Base-by-base conservation (phyloP, 2,888 invertebrate species). In the Palloptera scutellata region DNA sequence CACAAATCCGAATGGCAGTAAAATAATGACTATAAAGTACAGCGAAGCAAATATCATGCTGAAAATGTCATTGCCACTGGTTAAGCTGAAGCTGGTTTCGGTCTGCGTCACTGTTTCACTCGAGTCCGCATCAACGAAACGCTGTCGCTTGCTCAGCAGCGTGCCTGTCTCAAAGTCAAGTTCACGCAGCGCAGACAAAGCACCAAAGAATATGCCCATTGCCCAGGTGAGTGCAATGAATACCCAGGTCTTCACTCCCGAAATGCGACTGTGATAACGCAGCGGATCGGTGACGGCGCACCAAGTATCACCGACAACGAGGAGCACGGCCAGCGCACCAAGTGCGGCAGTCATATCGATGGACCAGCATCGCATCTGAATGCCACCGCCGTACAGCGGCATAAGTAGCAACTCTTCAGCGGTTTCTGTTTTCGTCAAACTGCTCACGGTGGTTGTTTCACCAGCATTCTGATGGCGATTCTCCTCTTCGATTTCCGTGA, bases 231-330 rank as follows among this genome's bases (percentile, higher is more conserved):
- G 74, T 1, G 81, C 83, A 9, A 86, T 86, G 64, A 86, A 77
- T 19, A 84, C 74, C 81, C 84, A 86, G 0, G 86, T 84, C 55
- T 84, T 84, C 1, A 84, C 75, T 19, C 82, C 83, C 54, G 86
- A 86, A 62, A 86, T 86, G 60, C 84, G 83, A 73, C 87, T 86
- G 75, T 87, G 87, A 79, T 89, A 89, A 59, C 88, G 88, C 68
- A 89, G 79, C 0, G 89, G 89, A 73, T 87, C 88, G 17, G 88
- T 87, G 13, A 89, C 87, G 4, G 89, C 89, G 74, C 86, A 88
- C 84, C 88, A 89, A 60, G 89, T 86, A 77, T 89, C 89, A 17
- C 88, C 84, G 3, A 85, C 85, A 1, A 85, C 83, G 8, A 85
- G 73, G 0, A 85, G 76, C 30, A 85, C 85, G 0, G 84, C 84